Percentiles rank a stretch among this genome's conserved stretches.
These are phyloP conservation scores for Alectoris magna DNA, from an alignment of 2,797 vertebrate genomes.

Conservation along the genomic window DNA sequence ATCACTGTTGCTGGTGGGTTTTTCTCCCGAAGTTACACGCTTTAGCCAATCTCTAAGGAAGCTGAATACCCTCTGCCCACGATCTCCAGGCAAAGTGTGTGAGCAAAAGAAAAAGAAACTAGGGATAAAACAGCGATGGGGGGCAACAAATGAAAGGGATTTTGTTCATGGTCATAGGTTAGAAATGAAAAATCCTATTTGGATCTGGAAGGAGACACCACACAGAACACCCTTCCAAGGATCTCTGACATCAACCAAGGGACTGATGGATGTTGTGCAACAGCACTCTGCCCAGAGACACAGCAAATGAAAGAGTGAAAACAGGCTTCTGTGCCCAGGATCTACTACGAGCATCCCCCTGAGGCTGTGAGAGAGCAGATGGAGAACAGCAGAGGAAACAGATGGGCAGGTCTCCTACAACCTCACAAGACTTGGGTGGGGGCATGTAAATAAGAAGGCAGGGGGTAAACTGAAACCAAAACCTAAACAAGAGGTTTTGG, in stretches of 20 bases:
- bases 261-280: background rate
- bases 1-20: background rate
- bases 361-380: background rate
- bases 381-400: background rate
- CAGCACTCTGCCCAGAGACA: background rate
- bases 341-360: background rate
- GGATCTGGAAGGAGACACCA: background rate
- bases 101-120: background rate
- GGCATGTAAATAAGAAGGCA: background rate
- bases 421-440: background rate
- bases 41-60: background rate
- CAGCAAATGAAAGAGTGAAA: background rate
- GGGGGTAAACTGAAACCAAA: background rate
- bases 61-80: background rate
- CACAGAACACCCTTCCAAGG: background rate
- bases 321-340: background rate
- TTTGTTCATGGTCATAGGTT: background rate
- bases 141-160: background rate
- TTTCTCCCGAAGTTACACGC: background rate
- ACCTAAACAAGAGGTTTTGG: background rate
- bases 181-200: background rate
- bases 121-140: background rate
- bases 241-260: background rate
- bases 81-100: background rate
- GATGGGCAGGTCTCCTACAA: background rate